phyloP scores from a whole-genome alignment of 2,113 vertebrate genomes.

The Calidris pugnax region DNA sequence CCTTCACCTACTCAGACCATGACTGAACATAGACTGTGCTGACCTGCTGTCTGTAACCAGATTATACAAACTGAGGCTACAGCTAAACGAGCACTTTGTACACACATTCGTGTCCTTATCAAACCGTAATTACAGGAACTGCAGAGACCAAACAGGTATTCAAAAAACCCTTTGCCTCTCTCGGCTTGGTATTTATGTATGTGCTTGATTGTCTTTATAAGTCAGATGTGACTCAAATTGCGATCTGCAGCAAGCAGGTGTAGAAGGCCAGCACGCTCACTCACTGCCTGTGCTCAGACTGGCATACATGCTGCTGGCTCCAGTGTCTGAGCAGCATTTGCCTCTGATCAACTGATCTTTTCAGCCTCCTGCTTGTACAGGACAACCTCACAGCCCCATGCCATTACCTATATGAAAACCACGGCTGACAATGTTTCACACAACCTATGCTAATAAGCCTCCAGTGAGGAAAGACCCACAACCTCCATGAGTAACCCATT shows the following conservation, averaged over 20 bases:
- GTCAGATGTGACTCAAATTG: background rate
- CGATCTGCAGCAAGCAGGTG: background rate
- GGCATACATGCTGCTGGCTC: accelerated
- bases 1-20: background rate
- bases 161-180: background rate
- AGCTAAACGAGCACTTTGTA: background rate
- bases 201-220: background rate
- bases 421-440: background rate
- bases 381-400: background rate
- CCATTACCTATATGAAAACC: background rate
- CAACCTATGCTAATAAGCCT: background rate
- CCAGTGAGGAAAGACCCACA: background rate
- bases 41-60: background rate
- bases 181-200: background rate
- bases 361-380: background rate
- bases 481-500: background rate
- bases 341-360: background rate
- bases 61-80: background rate
- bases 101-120: background rate
- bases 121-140: background rate
- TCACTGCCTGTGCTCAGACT: background rate
- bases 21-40: background rate
- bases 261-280: background rate
- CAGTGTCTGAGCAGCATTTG: background rate
- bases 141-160: background rate